These are phyloP conservation scores for Cichladusa arquata DNA, from an alignment of 2,113 vertebrate genomes.

Conservation along the genomic window DNA sequence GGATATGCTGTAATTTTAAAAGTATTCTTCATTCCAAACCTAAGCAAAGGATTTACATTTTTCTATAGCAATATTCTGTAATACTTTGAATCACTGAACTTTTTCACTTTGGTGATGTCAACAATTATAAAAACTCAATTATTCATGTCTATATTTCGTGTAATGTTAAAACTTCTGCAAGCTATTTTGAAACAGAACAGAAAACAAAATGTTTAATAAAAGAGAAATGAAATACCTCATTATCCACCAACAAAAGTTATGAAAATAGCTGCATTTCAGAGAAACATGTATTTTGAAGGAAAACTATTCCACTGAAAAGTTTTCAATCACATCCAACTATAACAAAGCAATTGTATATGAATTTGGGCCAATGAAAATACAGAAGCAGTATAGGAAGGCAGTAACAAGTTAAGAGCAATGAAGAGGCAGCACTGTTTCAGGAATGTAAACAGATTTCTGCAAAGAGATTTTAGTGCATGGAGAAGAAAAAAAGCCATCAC, in stretches of 20 bases:
- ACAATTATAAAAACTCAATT: not conserved
- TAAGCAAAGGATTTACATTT: slow-evolving; percentile 1
- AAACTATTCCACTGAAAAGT: slow-evolving; percentile 52
- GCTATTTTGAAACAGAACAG: not conserved
- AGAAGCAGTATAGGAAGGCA: not conserved
- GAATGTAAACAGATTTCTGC: not conserved
- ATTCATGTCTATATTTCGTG: not conserved
- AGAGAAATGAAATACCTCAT: not conserved
- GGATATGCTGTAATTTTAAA: not conserved
- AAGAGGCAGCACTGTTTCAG: not conserved
- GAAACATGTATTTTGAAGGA: not conserved
- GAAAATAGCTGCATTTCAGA: not conserved
- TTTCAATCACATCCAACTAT: not conserved
- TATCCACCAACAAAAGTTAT: not conserved
- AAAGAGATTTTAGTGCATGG: not conserved
- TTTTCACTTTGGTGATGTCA: not conserved
- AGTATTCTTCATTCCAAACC: not conserved
- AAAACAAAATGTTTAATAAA: not conserved
- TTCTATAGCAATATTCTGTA: not conserved
- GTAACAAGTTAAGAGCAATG: not conserved
- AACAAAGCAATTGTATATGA: not conserved
- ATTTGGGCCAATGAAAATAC: not conserved
- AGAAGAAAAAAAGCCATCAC: not conserved
- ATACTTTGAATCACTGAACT: not conserved
- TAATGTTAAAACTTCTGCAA: not conserved